These are phyloP conservation scores for Empidonax traillii DNA, from an alignment of 2,113 vertebrate species.

Conservation along the genomic window DNA sequence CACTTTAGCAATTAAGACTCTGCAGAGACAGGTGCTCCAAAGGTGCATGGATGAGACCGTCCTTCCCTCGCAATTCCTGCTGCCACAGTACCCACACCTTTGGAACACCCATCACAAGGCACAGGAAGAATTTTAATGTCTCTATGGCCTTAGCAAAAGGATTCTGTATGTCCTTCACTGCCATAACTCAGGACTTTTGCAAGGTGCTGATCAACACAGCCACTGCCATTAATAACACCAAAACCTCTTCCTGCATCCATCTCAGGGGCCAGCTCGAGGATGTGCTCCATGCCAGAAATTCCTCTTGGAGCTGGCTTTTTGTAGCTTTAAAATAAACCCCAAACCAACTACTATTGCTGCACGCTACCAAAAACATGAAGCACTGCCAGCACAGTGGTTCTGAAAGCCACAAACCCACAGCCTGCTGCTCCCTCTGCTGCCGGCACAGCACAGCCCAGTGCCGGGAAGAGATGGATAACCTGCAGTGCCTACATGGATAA, in stretches of 20 bases:
- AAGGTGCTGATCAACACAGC: neutral
- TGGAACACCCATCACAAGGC: neutral
- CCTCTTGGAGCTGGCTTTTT: neutral
- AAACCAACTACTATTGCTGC: neutral
- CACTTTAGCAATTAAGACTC: neutral
- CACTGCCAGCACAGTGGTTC: too few relatives aligned
- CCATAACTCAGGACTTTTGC: neutral
- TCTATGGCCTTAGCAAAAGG: neutral
- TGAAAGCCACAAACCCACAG: neutral
- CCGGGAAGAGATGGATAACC: neutral
- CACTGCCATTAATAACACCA: neutral
- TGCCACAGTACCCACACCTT: neutral
- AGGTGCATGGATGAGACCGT: neutral
- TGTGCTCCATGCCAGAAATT: neutral
- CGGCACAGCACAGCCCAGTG: neutral
- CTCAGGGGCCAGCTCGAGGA: neutral
- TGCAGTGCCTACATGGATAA: neutral
- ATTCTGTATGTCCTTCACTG: neutral
- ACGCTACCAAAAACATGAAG: neutral
- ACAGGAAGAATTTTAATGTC: neutral
- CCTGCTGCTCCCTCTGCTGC: neutral
- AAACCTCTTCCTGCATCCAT: neutral
- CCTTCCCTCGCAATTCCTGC: neutral
- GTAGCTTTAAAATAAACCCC: neutral
- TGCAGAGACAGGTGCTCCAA: neutral